Percentiles rank a stretch among this genome's conserved stretches.
Conservation (phyloP, 2,888 invertebrate genomes). For the Drosophila planitibia region DNA sequence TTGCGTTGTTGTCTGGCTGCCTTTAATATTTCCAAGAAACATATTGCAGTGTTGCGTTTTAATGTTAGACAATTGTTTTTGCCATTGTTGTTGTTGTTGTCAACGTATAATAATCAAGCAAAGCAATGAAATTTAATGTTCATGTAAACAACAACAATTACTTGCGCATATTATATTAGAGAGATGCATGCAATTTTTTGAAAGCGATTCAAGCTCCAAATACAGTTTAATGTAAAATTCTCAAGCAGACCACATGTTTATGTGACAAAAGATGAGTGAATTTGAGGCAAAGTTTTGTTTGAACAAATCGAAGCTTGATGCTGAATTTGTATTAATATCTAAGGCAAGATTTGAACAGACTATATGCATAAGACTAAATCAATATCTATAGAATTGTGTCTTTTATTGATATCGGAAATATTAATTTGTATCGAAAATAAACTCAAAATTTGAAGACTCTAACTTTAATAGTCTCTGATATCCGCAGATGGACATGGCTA, state of each 20-base stretch:
- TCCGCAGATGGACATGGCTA: neutral
- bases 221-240: neutral
- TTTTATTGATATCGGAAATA: neutral
- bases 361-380: neutral
- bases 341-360: neutral
- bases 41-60: constrained; percentile 41
- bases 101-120: constrained; percentile 44
- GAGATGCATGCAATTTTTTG: constrained; percentile 25
- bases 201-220: neutral
- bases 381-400: neutral
- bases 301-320: neutral
- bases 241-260: neutral
- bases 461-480: neutral
- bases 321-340: neutral
- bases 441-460: neutral
- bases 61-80: constrained; percentile 48
- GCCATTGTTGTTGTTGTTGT: neutral
- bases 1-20: constrained; percentile 12
- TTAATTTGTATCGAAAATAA: neutral
- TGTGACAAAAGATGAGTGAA: neutral
- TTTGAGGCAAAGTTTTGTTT: neutral
- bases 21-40: constrained; percentile 57
- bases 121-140: constrained; percentile 46
- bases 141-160: constrained; percentile 24
- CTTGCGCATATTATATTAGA: constrained; percentile 17